A percentile compares a stretch with the other conserved stretches of the same genome.
These are phyloP conservation scores for Dreissena polymorpha DNA, from an alignment of 1,140 invertebrate species.

Conservation along the genomic window DNA sequence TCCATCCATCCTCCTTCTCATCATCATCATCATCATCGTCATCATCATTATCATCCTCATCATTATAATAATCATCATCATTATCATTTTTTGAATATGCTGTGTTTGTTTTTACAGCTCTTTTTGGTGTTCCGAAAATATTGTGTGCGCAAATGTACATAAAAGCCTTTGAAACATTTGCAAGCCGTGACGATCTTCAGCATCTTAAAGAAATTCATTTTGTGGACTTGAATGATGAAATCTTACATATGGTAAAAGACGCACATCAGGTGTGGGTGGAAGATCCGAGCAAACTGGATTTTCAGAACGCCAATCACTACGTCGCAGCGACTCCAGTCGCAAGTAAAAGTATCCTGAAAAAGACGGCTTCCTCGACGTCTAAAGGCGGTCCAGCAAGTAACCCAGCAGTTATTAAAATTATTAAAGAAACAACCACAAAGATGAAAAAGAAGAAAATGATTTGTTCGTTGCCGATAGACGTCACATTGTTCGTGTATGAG, in stretches of 20 bases:
- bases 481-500: neutral
- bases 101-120: constrained; percentile 22
- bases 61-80: neutral
- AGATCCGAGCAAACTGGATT: neutral
- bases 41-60: neutral
- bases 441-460: neutral
- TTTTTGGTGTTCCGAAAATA: constrained; percentile 38
- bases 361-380: too few relatives aligned
- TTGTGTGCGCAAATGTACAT: constrained; percentile 52
- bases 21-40: neutral
- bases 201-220: constrained; percentile 59
- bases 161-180: constrained; percentile 27
- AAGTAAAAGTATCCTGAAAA: too few relatives aligned
- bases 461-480: neutral
- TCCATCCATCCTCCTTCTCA: neutral
- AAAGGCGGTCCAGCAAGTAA: too few relatives aligned
- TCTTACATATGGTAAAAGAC: constrained; percentile 42
- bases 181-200: too few relatives aligned
- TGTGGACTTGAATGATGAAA: constrained; percentile 56
- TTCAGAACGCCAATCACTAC: constrained; percentile 1
- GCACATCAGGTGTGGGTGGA: constrained; percentile 20
- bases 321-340: too few relatives aligned
- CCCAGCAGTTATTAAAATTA: too few relatives aligned
- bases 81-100: neutral
- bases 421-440: neutral